These are phyloP conservation scores for Megalops atlanticus DNA, from an alignment of 2,113 vertebrate species.

Conservation along the genomic window DNA sequence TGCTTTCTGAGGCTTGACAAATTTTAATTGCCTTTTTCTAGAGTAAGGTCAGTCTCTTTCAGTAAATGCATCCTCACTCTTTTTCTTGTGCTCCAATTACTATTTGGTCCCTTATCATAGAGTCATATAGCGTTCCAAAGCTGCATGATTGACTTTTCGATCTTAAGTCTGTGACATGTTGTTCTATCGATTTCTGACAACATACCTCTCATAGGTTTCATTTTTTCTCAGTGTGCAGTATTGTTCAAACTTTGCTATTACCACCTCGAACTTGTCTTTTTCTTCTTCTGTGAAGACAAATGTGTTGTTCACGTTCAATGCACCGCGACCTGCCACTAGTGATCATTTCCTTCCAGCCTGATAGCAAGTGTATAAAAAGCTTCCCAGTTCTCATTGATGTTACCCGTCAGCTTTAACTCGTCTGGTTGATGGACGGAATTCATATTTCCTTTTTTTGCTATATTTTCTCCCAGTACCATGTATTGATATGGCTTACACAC, in stretches of 20 bases:
- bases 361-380: no score
- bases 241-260: not conserved
- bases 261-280: not conserved
- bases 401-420: not conserved
- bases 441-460: no score
- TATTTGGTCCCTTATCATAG: constrained; percentile 25
- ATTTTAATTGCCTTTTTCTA: constrained; percentile 31
- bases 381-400: no score
- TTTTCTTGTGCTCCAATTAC: constrained; percentile 29
- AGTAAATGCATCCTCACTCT: constrained; percentile 33
- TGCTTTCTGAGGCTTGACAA: constrained; percentile 26
- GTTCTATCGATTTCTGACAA: constrained; percentile 14
- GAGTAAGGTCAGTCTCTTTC: constrained; percentile 30
- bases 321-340: not conserved
- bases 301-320: constrained; percentile 11
- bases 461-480: no score
- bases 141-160: constrained; percentile 33
- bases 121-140: constrained; percentile 25
- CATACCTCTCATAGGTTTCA: constrained; percentile 5
- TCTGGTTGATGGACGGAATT: not conserved
- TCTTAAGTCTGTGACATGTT: constrained; percentile 25
- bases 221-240: constrained; percentile 12
- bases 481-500: no score
- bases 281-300: not conserved
- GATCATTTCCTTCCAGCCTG: no score